Percentiles rank a stretch among this genome's conserved stretches.
Conservation (phyloP, 2,888 invertebrate genomes). For the Cordilura impudica region DNA sequence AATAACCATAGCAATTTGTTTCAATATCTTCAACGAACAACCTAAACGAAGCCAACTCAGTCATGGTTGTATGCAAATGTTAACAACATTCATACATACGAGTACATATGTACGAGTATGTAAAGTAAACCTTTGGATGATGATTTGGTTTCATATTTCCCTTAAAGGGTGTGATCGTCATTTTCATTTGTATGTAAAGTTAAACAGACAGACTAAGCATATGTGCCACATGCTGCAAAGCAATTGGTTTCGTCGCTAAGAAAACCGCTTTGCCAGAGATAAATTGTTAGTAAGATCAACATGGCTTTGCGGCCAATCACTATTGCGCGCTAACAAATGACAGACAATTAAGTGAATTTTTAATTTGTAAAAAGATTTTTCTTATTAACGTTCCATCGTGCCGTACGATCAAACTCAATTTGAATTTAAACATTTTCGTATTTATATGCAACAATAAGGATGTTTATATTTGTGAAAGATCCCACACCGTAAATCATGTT, state of each 20-base stretch:
- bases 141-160: slow-evolving; percentile 62
- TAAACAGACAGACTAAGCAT: slow-evolving; percentile 27
- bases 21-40: slow-evolving; percentile 46
- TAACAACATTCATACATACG: neutral
- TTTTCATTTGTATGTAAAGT: slow-evolving; percentile 28
- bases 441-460: slow-evolving; percentile 21
- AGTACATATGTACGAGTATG: too few relatives aligned
- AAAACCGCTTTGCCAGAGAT: slow-evolving; percentile 23
- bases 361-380: slow-evolving; percentile 60
- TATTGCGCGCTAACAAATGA: slow-evolving; percentile 60
- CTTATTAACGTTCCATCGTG: slow-evolving; percentile 26
- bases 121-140: slow-evolving; percentile 18
- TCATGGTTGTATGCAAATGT: slow-evolving; percentile 43
- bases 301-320: neutral
- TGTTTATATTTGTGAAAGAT: slow-evolving; percentile 41
- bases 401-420: too few relatives aligned
- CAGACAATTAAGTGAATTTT: slow-evolving; percentile 58
- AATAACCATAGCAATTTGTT: slow-evolving; percentile 59
- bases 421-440: slow-evolving; percentile 19
- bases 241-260: neutral
- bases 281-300: slow-evolving; percentile 46
- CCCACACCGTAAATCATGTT: slow-evolving; percentile 19
- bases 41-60: neutral
- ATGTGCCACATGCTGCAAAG: slow-evolving; percentile 51
- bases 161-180: slow-evolving; percentile 59